Evolutionary conservation across 1,140 invertebrate species (phyloP), one percentile per base, ranked within the genome.

Genomic region (Drosophila aff.): DNA sequence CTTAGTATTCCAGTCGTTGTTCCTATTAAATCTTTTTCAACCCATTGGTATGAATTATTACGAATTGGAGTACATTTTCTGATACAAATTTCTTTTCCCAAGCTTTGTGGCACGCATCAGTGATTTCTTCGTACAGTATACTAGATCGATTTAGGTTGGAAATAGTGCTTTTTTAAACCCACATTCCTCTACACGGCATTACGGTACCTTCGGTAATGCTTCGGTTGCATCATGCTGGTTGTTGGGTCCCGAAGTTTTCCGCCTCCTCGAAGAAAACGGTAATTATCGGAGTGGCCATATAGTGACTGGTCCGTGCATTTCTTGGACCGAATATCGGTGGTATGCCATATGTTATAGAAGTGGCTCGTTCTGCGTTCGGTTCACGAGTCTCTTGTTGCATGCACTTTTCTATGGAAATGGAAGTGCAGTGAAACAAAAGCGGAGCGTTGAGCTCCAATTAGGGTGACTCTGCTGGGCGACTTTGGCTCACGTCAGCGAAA

Each of bases 361-460:
- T 62, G 60, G 65, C 50, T 33, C 28, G n/a, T 68, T 82, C 60
- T 57, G 58, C 43, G 74, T 49, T 82, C 72, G 83, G 83, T 87
- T 87, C 83, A 87, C 83, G 83, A 61, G 74, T 89, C 84, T 89
- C 84, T 89, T 84, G 85, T 89, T 89, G 85, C 84, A 89, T 89
- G 81, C 81, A 90, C 69, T 90, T 84, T 89, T 89, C 84, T 89
- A 90, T 89, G 84, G 84, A 89, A 90, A 75, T 53, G 67, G 67
- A 68, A 71, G 62, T 85, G 82, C 78, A 85, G 67, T 89, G 84
- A 84, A 89, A 89, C 85, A 89, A 81, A 89, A 90, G 73, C 84
- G 64, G 74, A 89, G 79, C 85, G 85, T 85, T 90, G 89, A 90
- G 85, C 85, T 90, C 85, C 85, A 90, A 90, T 90, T 90, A 79